phyloP scores from a whole-genome alignment of 2,113 vertebrate species.

The Ellobius talpinus region DNA sequence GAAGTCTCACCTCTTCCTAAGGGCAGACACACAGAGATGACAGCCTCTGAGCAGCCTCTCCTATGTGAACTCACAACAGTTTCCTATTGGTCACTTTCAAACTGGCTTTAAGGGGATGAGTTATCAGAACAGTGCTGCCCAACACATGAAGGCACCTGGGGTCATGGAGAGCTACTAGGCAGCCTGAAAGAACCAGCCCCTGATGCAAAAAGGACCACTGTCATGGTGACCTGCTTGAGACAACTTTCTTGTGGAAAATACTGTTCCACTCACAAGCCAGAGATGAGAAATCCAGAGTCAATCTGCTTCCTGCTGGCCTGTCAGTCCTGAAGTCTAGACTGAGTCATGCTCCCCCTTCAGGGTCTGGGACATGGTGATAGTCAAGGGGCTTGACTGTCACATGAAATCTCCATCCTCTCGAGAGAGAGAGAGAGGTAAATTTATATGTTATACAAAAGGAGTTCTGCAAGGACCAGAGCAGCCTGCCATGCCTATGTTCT shows the following conservation, averaged over 20 bases:
- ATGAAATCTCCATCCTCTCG: not conserved
- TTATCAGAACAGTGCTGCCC: not conserved
- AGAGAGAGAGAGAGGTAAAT: not conserved
- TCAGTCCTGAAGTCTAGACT: not conserved
- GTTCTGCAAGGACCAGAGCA: not conserved
- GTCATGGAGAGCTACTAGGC: not conserved
- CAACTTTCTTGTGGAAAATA: not conserved
- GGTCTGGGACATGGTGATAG: not conserved
- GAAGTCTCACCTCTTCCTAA: not conserved
- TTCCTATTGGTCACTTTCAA: not conserved
- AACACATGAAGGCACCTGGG: not conserved
- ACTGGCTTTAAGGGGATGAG: not conserved
- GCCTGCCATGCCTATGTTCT: not conserved
- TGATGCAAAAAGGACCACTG: no score
- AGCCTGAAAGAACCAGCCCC: not conserved
- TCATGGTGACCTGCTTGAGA: not conserved
- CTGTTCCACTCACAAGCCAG: not conserved
- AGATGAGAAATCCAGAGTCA: not conserved
- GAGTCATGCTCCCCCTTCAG: not conserved
- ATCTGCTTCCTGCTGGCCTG: not conserved
- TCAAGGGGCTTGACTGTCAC: not conserved
- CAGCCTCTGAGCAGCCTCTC: constrained; percentile 32
- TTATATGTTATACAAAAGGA: not conserved
- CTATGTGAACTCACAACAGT: not conserved
- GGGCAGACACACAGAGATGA: not conserved